Evolutionary conservation across 2,113 vertebrate species (phyloP).

Genomic region (Aramus guarauna): DNA sequence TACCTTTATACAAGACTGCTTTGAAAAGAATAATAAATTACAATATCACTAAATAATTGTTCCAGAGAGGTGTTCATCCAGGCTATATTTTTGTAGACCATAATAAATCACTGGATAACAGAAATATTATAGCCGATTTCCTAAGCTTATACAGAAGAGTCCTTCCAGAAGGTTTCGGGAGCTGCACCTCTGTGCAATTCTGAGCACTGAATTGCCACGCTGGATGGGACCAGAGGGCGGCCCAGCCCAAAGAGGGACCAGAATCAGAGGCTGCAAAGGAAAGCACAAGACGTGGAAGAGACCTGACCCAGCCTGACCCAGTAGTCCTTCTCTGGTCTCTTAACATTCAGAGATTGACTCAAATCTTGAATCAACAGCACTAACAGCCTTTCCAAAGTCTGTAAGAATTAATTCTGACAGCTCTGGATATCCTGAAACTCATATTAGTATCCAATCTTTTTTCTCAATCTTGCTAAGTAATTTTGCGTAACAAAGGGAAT

Average conservation of each 20-base stretch:
- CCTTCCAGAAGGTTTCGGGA: constrained; percentile 39
- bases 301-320: not conserved
- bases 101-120: constrained; percentile 60
- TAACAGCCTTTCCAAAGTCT: constrained; percentile 16
- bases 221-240: constrained; percentile 17
- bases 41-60: constrained; percentile 60
- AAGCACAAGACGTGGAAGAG: not conserved
- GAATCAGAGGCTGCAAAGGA: not conserved
- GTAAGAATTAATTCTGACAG: constrained; percentile 47
- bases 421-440: constrained; percentile 10
- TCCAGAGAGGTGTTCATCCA: constrained; percentile 61
- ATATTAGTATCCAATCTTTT: constrained; percentile 5
- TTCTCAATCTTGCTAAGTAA: constrained; percentile 28
- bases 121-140: constrained; percentile 38
- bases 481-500: constrained; percentile 1
- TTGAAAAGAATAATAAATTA: constrained; percentile 66
- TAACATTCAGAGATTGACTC: not conserved
- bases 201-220: not conserved
- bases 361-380: not conserved
- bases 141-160: constrained; percentile 15
- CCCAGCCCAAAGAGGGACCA: not conserved
- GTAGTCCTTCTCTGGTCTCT: not conserved
- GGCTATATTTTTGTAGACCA: constrained; percentile 47
- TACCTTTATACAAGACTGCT: constrained; percentile 51
- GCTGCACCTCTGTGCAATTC: not conserved